Evolutionary conservation across 2,113 vertebrate species (phyloP).

Genomic region (Alces alces): DNA sequence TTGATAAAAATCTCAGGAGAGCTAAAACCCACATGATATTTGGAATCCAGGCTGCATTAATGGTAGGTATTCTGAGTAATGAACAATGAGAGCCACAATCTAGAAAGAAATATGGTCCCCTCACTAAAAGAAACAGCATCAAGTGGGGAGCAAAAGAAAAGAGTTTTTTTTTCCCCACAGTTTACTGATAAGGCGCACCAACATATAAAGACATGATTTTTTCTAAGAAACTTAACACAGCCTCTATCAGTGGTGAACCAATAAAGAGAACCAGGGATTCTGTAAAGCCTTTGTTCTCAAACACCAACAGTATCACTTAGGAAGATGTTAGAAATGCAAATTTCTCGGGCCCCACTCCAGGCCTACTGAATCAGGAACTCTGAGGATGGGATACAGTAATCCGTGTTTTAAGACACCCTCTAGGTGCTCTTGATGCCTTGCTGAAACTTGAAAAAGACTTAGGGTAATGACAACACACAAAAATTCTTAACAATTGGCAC

Average conservation of each 20-base stretch:
- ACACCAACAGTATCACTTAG: neutral
- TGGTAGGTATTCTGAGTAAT: neutral
- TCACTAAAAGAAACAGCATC: neutral
- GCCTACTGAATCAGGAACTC: neutral
- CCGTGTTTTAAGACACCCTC: neutral
- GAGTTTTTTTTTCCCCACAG: neutral
- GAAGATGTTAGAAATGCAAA: neutral
- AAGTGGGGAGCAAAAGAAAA: neutral
- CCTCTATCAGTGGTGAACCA: neutral
- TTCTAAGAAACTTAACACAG: neutral
- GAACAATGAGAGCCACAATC: neutral
- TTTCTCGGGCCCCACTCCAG: neutral
- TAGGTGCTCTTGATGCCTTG: neutral
- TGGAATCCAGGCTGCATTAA: neutral
- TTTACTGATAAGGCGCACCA: neutral
- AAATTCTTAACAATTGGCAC: neutral
- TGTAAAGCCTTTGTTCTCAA: neutral
- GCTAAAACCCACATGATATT: neutral
- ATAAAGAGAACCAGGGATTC: neutral
- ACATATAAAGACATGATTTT: neutral
- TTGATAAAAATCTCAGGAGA: neutral
- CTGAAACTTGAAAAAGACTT: neutral
- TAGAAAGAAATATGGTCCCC: neutral
- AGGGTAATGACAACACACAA: neutral
- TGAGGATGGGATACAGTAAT: neutral